These are phyloP conservation scores for Chydorus sphaericus DNA, from an alignment of 2,888 invertebrate species.

Conservation along the genomic window DNA sequence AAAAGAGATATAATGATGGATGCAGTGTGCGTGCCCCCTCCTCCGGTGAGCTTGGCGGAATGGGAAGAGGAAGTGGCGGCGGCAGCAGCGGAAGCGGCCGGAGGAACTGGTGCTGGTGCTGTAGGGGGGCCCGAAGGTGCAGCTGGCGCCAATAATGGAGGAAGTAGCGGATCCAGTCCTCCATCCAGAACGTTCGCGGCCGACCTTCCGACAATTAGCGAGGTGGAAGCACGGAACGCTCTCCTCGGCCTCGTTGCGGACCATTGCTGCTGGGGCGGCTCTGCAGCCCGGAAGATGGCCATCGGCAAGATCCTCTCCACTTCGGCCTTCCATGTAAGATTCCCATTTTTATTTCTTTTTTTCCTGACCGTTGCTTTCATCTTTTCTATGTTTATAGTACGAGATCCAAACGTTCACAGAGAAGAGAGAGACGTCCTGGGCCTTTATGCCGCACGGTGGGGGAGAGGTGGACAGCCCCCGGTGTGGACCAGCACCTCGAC, in stretches of 20 bases:
- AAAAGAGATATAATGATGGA: too few relatives aligned
- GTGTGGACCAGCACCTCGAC: constrained; percentile 29
- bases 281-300: constrained; percentile 32
- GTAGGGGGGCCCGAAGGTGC: too few relatives aligned
- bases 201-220: constrained; percentile 25
- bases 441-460: constrained; percentile 33
- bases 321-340: constrained; percentile 35
- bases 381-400: constrained; percentile 27
- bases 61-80: constrained; percentile 19
- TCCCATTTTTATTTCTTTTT: not conserved
- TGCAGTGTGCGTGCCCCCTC: constrained; percentile 23
- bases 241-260: constrained; percentile 31
- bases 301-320: constrained; percentile 33
- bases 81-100: constrained; percentile 17
- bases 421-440: constrained; percentile 35
- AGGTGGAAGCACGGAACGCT: constrained; percentile 32
- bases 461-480: constrained; percentile 30
- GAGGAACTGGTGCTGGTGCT: constrained; percentile 14
- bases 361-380: not conserved
- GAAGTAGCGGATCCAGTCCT: not conserved
- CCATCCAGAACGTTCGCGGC: constrained; percentile 16
- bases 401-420: constrained; percentile 38
- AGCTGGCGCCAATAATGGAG: too few relatives aligned
- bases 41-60: constrained; percentile 19
- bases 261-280: constrained; percentile 36